phyloP scores from a whole-genome alignment of 1,140 invertebrate genomes.

The Hylaeus volcanicus region DNA sequence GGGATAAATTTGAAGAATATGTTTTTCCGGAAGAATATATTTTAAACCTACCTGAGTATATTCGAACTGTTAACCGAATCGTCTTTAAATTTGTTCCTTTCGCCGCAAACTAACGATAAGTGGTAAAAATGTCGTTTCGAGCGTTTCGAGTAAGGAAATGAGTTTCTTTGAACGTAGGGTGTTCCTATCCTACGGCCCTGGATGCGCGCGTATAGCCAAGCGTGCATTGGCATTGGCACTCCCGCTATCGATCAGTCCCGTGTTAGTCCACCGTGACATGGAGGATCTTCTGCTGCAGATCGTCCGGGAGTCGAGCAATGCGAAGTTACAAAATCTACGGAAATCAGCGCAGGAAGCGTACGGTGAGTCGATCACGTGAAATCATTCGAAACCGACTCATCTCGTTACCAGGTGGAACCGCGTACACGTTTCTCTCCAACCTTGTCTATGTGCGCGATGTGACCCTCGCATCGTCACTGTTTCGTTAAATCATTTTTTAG shows the following conservation, averaged over 20 bases:
- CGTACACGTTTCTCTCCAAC: neutral
- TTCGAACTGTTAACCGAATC: too few relatives aligned
- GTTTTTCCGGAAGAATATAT: too few relatives aligned
- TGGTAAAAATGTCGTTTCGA: neutral
- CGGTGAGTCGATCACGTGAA: conserved; percentile 81
- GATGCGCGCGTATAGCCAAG: conserved; percentile 42
- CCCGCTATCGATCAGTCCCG: conserved; percentile 76
- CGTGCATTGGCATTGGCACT: conserved; percentile 62
- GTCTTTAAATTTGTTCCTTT: too few relatives aligned
- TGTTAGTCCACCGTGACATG: conserved; percentile 82
- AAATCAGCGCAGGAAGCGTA: conserved; percentile 90
- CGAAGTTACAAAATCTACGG: conserved; percentile 86
- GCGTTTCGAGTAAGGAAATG: neutral
- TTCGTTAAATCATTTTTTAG: too few relatives aligned
- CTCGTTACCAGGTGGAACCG: neutral
- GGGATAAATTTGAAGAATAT: too few relatives aligned
- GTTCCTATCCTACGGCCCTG: conserved; percentile 55
- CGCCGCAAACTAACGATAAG: too few relatives aligned
- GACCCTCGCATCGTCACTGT: neutral
- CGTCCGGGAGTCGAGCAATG: conserved; percentile 87
- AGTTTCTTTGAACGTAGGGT: too few relatives aligned
- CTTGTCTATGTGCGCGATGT: too few relatives aligned
- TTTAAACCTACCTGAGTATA: too few relatives aligned
- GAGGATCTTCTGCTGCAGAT: conserved; percentile 91
- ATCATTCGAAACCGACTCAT: neutral